Percentiles rank a stretch among this genome's conserved stretches.
phyloP scores from a whole-genome alignment of 2,113 vertebrate genomes.

The Recurvirostra avosetta region DNA sequence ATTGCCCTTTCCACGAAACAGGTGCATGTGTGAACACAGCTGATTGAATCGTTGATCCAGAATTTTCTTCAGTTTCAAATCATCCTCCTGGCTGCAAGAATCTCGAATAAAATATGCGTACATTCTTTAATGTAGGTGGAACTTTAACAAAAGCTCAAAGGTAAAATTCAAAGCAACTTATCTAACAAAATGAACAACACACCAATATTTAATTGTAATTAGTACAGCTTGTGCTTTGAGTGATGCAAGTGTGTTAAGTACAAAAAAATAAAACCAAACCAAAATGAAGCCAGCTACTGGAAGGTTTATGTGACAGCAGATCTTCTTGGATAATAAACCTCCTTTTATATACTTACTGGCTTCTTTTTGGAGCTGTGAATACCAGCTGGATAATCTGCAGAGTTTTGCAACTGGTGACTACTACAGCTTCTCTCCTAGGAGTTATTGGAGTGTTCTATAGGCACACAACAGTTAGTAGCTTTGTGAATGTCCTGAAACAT shows the following conservation, averaged over 20 bases:
- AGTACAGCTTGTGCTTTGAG: neutral
- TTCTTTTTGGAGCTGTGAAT: neutral
- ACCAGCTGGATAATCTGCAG: neutral
- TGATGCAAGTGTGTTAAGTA: neutral
- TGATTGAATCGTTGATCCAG: neutral
- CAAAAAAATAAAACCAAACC: too few relatives aligned
- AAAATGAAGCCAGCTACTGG: neutral
- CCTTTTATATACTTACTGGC: neutral
- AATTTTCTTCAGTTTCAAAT: neutral
- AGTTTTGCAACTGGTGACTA: neutral
- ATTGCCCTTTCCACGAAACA: neutral
- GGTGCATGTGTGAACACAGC: neutral
- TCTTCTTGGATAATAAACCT: neutral
- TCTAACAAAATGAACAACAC: neutral
- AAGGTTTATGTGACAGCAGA: neutral
- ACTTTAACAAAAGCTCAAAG: neutral
- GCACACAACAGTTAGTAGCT: neutral
- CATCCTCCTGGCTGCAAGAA: neutral
- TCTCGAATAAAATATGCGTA: neutral
- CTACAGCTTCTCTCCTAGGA: neutral
- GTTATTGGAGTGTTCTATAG: neutral
- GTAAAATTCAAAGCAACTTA: neutral
- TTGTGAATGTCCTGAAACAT: neutral
- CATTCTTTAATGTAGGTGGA: fast-evolving
- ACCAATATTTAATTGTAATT: neutral